A percentile compares a stretch with the other conserved stretches of the same genome.
Conservation (phyloP, 2,888 invertebrate genomes). For the Dicyrtoma fusca region DNA sequence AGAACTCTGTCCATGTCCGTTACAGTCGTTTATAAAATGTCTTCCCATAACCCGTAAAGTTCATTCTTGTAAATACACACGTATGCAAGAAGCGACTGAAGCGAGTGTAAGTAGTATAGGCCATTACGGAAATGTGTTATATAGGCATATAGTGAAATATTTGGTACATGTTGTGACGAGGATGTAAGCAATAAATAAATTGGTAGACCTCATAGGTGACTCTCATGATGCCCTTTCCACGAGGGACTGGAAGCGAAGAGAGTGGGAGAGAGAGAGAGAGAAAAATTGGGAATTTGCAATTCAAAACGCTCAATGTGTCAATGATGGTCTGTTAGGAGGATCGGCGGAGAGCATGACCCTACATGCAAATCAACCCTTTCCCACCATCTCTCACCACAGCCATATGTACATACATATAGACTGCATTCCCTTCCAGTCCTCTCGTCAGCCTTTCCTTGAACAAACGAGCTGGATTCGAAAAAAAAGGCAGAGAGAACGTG, state of each 20-base stretch:
- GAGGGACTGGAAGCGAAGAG: conserved; percentile 10
- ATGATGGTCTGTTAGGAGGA: conserved; percentile 41
- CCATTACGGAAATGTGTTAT: too few species aligned
- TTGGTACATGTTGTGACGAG: too few species aligned
- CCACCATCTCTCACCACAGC: too few species aligned
- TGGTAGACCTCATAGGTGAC: too few species aligned
- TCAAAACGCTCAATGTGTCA: conserved; percentile 41
- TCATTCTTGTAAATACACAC: too few species aligned
- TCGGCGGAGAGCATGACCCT: conserved; percentile 3
- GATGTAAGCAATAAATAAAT: not conserved
- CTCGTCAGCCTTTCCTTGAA: not conserved
- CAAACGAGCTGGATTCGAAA: conserved; percentile 4
- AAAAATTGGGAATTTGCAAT: conserved; percentile 38
- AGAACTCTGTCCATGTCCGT: too few species aligned
- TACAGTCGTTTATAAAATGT: too few species aligned
- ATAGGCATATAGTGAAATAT: not conserved
- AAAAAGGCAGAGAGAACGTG: conserved; percentile 15
- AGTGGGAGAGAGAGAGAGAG: not conserved
- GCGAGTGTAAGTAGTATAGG: too few species aligned
- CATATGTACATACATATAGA: not conserved
- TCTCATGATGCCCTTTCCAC: not conserved
- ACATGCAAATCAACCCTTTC: conserved; percentile 10
- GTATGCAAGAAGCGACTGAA: too few species aligned
- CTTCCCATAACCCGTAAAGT: too few species aligned
- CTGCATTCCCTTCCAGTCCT: not conserved